Evolutionary conservation across 1,140 invertebrate species (phyloP).

Genomic region (Pemphigus obesinymphae): DNA sequence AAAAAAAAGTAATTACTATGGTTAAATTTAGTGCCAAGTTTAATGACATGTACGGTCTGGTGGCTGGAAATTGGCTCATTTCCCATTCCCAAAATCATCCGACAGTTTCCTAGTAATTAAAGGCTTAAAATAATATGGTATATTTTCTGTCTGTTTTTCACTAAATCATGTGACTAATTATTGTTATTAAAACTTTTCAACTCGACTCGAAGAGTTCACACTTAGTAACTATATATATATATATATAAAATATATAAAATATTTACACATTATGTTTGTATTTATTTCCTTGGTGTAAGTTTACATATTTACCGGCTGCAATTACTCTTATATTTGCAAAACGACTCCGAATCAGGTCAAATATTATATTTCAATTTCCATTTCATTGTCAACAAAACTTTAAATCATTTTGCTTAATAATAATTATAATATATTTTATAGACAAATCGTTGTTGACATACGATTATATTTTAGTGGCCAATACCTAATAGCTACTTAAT

Average conservation of each 20-base stretch:
- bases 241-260: too few species aligned
- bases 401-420: too few species aligned
- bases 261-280: too few species aligned
- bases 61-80: neutral
- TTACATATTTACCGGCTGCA: too few species aligned
- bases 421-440: too few species aligned
- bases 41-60: neutral
- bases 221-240: too few species aligned
- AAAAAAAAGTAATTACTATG: neutral
- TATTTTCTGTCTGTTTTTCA: neutral
- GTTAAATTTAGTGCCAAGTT: neutral
- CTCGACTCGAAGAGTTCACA: too few species aligned
- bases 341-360: neutral
- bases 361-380: neutral
- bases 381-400: neutral
- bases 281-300: too few species aligned
- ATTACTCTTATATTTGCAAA: neutral
- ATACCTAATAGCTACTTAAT: too few species aligned
- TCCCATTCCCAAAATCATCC: neutral
- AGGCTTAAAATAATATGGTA: slow-evolving; percentile 14
- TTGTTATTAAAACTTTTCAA: neutral
- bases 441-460: too few species aligned
- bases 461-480: too few species aligned
- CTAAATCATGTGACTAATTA: neutral
- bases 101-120: neutral